Evolutionary conservation across 2,888 invertebrate genomes (phyloP), one percentile per base, ranked within the genome.

Genomic region (Busseola fusca): DNA sequence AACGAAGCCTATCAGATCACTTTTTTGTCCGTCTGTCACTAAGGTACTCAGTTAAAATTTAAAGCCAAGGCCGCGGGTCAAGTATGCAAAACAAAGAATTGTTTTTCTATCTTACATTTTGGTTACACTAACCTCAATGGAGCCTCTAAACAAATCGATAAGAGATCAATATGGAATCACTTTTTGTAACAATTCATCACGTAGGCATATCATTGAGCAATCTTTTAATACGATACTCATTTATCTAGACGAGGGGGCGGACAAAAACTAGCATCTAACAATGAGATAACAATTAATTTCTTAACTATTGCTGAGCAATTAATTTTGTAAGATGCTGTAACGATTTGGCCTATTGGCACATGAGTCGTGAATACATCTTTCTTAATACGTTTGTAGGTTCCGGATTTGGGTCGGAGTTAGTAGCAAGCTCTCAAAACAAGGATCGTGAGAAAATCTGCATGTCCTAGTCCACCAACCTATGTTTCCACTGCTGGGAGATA

Each of bases 211-310:
- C 69, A 40, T 79, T 79, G 40, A 52, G 69, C 58, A 79, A 78
- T 70, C 65, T 54, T 56, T 48, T 34, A 48, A 66, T 40, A 42
- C 50, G 64, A 62, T 69, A 50, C 54, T 74, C 57, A 50, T 59
- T 72, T 37, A n/a, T 48, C 21, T 30, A 50, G 67, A 25, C 57
- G 64, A 80, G 71, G 64, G 64, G 78, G 80, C 80, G 75, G 64
- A 50, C 78, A 52, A 67, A 65, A 62, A 66, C 63, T 14, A 42
- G 48, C 63, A 14, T 56, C 34, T 45, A 52, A 80, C 71, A 79
- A 79, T 79, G 66, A 75, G 66, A 40, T 42, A 78, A 79, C 57
- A 57, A 78, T 75, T 78, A 71, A 75, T 78, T 80, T 62, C 60
- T 62, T 57, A 75, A 80, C 57, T 50, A 75, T 75, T 25, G 75